Percentiles rank a stretch among this genome's conserved stretches.
These are phyloP conservation scores for Trichopria drosophilae DNA, from an alignment of 2,888 invertebrate species.

Conservation along the genomic window DNA sequence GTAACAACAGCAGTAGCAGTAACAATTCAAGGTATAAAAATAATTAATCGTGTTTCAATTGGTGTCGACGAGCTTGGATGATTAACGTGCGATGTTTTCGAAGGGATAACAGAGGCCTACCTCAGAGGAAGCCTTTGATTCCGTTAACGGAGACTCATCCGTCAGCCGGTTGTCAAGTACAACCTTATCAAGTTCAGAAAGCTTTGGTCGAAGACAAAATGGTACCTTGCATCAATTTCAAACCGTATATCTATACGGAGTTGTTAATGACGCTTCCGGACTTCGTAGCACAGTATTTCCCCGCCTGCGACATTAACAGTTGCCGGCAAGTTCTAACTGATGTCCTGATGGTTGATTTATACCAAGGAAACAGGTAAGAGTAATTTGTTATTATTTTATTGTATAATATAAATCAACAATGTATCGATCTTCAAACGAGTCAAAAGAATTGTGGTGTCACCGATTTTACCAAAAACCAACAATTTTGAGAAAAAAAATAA, in stretches of 20 bases:
- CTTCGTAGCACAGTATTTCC: constrained; percentile 80
- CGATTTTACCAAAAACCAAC: no score
- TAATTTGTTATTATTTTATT: no score
- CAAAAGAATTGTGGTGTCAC: no score
- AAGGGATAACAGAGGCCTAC: constrained; percentile 52
- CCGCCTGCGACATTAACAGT: constrained; percentile 71
- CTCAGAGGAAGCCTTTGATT: constrained; percentile 69
- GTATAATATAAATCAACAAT: no score
- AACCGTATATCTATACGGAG: constrained; percentile 80
- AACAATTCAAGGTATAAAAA: neutral
- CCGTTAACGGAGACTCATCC: constrained; percentile 70
- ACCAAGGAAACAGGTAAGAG: constrained; percentile 81
- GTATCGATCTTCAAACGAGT: no score
- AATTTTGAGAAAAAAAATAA: no score
- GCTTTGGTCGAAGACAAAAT: constrained; percentile 78
- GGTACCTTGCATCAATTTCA: constrained; percentile 85
- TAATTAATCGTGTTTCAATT: no score
- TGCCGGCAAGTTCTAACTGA: constrained; percentile 78
- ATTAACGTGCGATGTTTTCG: neutral
- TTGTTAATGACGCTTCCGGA: constrained; percentile 82
- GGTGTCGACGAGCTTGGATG: no score
- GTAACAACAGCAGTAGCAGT: constrained; percentile 30
- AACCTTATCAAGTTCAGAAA: constrained; percentile 68
- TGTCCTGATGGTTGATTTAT: constrained; percentile 77
- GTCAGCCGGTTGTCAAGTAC: constrained; percentile 61